phyloP scores from a whole-genome alignment of 2,113 vertebrate species.

The Cranoglanis bouderius region DNA sequence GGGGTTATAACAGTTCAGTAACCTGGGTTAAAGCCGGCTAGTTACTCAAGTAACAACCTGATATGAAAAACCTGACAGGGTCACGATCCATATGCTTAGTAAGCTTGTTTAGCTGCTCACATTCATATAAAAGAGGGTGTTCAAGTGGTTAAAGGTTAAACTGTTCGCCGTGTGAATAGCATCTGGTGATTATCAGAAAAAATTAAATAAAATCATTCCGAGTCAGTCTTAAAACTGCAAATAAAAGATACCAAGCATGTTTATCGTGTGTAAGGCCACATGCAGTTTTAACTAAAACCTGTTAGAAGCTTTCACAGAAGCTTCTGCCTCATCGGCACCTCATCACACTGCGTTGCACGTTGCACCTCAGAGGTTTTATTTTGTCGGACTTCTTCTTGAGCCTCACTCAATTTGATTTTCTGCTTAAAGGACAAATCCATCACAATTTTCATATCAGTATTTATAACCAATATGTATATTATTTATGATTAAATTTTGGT shows the following conservation, averaged over 20 bases:
- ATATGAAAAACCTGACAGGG: background rate
- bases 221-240: background rate
- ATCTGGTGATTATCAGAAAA: background rate
- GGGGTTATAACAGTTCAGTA: slow-evolving; percentile 19
- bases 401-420: background rate
- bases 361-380: background rate
- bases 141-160: background rate
- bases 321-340: background rate
- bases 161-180: background rate
- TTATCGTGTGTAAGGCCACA: background rate
- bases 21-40: background rate
- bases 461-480: too few relatives aligned
- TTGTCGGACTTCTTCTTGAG: background rate
- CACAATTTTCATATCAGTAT: background rate
- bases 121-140: background rate
- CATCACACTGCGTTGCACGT: background rate
- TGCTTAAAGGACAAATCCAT: background rate
- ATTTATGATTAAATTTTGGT: too few relatives aligned
- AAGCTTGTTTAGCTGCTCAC: background rate
- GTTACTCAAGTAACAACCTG: background rate
- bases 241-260: background rate
- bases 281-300: background rate
- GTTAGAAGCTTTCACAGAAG: background rate
- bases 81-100: background rate
- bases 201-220: background rate